Evolutionary conservation across 2,888 invertebrate genomes (phyloP), one percentile per base, ranked within the genome.

Genomic region (Nomada lathburiana): DNA sequence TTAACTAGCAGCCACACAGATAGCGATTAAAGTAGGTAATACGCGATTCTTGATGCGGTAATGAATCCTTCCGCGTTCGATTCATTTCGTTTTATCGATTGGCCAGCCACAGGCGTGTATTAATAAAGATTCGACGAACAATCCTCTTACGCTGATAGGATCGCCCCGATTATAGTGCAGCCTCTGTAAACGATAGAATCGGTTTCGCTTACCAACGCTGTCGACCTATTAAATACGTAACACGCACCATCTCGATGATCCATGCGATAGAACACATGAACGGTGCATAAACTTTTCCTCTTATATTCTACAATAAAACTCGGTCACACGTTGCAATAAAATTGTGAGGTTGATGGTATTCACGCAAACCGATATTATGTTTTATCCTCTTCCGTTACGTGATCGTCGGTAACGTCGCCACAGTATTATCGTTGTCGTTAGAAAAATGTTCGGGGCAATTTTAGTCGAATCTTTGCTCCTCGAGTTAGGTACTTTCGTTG

Each of bases 141-240:
- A 80, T 86, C 85, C 80, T 83, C 79, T 86, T 86, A 83, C 67
- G 76, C 64, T 79, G 82, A 83, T 83, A 52, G 76, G 80, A 83
- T 86, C 81, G 77, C 78, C 76, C 76, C 78, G 80, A 86, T 85
- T 86, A 82, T 68, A 72, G 52, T 52, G 57, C 47, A 86, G 82
- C 72, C 76, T 59, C 80, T 78, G 84, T 75, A 83, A 85, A 83
- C 74, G 85, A 70, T 80, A 71, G 74, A 85, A 85, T 88, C 82
- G 80, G 79, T 60, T 69, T 64, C 60, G 67, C 75, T 84, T 50
- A 65, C 65, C 53, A 50, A 60, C 53, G 55, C 65, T 77, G 77
- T 67, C 77, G 23, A 60, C 60, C 62, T 70, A 65, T 71, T 65
- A 77, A 80, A 71, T 77, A 74, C 63, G 57, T 60, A 70, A 76